phyloP scores from a whole-genome alignment of 1,140 invertebrate genomes.

The Pollicipes pollicipes region DNA sequence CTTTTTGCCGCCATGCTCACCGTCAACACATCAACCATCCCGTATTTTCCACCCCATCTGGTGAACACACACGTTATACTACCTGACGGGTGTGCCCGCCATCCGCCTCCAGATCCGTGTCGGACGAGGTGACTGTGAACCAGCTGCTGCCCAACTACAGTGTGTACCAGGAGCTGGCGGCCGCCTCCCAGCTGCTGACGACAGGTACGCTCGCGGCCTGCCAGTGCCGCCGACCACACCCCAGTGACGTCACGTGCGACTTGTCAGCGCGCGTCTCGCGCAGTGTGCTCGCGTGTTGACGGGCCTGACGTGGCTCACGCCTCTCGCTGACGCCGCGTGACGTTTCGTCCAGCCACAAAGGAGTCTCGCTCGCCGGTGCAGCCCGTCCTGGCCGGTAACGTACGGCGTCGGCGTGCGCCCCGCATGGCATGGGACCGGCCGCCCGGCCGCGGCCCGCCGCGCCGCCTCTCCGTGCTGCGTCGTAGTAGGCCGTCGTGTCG shows the following conservation, averaged over 20 bases:
- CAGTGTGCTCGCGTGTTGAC: too few relatives aligned
- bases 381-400: not conserved
- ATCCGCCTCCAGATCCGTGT: slow-evolving; percentile 40
- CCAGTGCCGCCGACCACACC: not conserved
- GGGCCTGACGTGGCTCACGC: too few relatives aligned
- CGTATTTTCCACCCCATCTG: too few relatives aligned
- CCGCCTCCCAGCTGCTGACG: slow-evolving; percentile 69
- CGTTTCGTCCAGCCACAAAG: slow-evolving; percentile 3
- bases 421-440: not conserved
- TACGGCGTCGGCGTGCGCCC: not conserved
- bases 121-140: slow-evolving; percentile 78
- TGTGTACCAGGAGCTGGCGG: slow-evolving; percentile 78
- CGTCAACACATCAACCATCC: too few relatives aligned
- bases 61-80: too few relatives aligned
- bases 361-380: not conserved
- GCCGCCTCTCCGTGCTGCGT: too few relatives aligned
- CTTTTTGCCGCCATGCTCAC: too few relatives aligned
- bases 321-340: too few relatives aligned
- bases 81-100: too few relatives aligned
- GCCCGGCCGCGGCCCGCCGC: too few relatives aligned
- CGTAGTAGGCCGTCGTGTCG: not conserved
- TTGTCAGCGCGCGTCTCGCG: not conserved
- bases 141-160: slow-evolving; percentile 84
- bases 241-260: slow-evolving; percentile 16
- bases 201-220: slow-evolving; percentile 42